Evolutionary conservation across 2,888 invertebrate genomes (phyloP).

Genomic region (Agonopterix alstromeriana): DNA sequence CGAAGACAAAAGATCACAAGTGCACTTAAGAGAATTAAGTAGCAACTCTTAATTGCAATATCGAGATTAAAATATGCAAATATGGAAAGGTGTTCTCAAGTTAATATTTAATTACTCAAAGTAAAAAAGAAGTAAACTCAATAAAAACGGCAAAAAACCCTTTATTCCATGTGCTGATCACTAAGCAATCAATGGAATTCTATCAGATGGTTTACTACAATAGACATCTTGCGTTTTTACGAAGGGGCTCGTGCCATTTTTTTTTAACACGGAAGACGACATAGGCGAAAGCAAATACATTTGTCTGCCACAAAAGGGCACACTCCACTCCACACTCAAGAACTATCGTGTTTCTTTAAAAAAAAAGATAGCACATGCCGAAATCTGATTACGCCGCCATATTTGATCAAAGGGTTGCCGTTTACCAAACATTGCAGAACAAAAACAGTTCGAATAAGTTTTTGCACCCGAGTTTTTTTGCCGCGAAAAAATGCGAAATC

Average conservation of each 20-base stretch:
- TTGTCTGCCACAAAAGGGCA: conserved; percentile 63
- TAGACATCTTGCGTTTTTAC: conserved; percentile 14
- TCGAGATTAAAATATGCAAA: conserved; percentile 3
- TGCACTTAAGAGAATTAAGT: no score
- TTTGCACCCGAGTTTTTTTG: conserved; percentile 66
- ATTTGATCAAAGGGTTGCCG: conserved; percentile 72
- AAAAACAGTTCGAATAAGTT: conserved; percentile 50
- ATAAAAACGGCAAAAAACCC: conserved; percentile 5
- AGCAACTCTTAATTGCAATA: no score
- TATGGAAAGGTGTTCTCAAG: conserved; percentile 19
- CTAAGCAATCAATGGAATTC: background rate
- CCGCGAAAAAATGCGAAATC: conserved; percentile 66
- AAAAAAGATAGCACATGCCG: conserved; percentile 70
- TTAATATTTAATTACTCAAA: conserved; percentile 17
- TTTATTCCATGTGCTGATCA: background rate
- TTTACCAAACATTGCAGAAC: conserved; percentile 53
- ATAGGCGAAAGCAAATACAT: conserved; percentile 60
- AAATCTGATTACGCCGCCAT: conserved; percentile 70
- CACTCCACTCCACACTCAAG: conserved; percentile 68
- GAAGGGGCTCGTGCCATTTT: conserved; percentile 66
- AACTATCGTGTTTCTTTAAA: conserved; percentile 64
- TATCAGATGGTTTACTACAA: conserved; percentile 9
- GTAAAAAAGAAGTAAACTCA: background rate
- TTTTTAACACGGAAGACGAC: conserved; percentile 62
- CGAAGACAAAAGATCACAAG: no score